Evolutionary conservation across 2,797 vertebrate species (phyloP).

Genomic region (Neosilurus mollespiculum): DNA sequence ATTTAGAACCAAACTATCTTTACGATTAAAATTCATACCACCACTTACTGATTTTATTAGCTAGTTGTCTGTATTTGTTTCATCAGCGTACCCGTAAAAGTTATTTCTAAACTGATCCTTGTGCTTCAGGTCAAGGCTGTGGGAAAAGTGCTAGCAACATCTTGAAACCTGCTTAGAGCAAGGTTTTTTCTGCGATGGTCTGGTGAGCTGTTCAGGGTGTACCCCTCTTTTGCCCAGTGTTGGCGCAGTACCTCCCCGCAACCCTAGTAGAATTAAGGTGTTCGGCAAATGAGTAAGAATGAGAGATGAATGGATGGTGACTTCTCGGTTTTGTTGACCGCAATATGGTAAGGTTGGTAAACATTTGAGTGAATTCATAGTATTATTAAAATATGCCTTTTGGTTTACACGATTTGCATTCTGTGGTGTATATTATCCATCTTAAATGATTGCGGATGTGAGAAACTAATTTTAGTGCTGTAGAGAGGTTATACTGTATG

Average conservation of each 20-base stretch:
- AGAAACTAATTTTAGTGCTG: not conserved
- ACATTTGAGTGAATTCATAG: not conserved
- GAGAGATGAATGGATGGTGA: not conserved
- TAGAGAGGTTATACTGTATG: not conserved
- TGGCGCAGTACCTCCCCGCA: too few species aligned
- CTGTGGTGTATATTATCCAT: not conserved
- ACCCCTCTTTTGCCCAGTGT: too few species aligned
- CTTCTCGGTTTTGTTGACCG: not conserved
- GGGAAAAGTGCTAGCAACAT: not conserved
- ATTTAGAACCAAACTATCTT: not conserved
- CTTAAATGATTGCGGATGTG: too few species aligned
- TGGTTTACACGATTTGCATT: not conserved
- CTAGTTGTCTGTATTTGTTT: not conserved
- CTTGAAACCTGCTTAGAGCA: not conserved
- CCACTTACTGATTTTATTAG: not conserved
- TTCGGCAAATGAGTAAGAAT: too few species aligned
- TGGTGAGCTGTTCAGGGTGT: too few species aligned
- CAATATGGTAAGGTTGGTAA: not conserved
- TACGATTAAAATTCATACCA: not conserved
- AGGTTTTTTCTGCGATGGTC: not conserved
- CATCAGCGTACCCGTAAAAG: not conserved
- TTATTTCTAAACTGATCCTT: conserved; percentile 6
- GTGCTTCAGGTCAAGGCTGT: not conserved
- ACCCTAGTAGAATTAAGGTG: too few species aligned
- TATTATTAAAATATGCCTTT: not conserved